Conservation (phyloP, 2,797 vertebrate species). For the Artibeus jamaicensis region DNA sequence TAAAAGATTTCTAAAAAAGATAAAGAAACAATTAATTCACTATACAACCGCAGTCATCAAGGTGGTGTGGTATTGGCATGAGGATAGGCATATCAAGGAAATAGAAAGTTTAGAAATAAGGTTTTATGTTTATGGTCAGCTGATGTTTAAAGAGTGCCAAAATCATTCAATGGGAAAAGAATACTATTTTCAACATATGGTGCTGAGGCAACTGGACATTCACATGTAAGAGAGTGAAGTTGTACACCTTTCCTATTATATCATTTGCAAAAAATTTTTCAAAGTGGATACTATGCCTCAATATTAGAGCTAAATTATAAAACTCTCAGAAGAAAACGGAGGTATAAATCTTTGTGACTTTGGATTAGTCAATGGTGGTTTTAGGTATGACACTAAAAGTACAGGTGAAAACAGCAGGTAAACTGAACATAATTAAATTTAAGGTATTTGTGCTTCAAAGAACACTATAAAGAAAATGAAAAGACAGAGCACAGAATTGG, state of each 20-base stretch:
- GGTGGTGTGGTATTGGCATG: background rate
- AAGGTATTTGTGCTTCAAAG: background rate
- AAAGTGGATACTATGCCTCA: background rate
- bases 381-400: background rate
- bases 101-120: background rate
- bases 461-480: background rate
- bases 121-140: background rate
- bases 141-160: background rate
- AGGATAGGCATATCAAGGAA: background rate
- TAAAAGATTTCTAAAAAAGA: no score
- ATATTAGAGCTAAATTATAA: background rate
- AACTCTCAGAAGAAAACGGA: background rate
- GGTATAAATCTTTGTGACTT: background rate
- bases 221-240: background rate
- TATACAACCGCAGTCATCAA: background rate
- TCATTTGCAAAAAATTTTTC: background rate
- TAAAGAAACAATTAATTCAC: background rate
- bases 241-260: background rate
- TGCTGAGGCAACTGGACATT: background rate
- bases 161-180: background rate
- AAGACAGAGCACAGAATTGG: background rate
- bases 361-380: background rate
- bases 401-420: background rate
- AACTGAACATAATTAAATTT: background rate
- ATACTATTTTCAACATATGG: background rate